These are phyloP conservation scores for Salpingus planirostris DNA, from an alignment of 2,888 invertebrate species.

Conservation along the genomic window DNA sequence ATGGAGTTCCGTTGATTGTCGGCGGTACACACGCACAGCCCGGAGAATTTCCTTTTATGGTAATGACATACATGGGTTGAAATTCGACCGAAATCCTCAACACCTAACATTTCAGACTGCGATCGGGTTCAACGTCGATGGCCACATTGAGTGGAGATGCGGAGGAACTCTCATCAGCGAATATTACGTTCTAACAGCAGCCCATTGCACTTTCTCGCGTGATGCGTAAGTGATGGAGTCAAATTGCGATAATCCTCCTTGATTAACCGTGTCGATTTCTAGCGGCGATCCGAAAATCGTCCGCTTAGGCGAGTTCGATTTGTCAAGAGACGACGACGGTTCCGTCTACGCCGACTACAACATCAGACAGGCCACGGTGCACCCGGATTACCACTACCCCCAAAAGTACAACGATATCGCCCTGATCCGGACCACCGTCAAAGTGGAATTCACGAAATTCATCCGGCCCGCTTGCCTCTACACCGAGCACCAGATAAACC, in stretches of 20 bases:
- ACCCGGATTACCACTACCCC: conserved; percentile 49
- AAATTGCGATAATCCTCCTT: not conserved
- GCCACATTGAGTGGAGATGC: conserved; percentile 39
- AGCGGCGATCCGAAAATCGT: conserved; percentile 46
- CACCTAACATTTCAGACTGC: conserved; percentile 33
- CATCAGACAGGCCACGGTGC: conserved; percentile 41
- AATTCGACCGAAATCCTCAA: not conserved
- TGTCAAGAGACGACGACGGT: conserved; percentile 43
- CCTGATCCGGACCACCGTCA: conserved; percentile 45
- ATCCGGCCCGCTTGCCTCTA: conserved; percentile 59
- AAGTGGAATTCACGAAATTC: conserved; percentile 42
- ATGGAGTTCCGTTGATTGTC: conserved; percentile 47
- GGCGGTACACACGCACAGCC: conserved; percentile 48
- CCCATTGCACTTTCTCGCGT: conserved; percentile 43
- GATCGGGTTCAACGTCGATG: conserved; percentile 34
- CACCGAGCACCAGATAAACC: conserved; percentile 34
- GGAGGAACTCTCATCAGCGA: conserved; percentile 50
- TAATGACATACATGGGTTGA: too few species aligned
- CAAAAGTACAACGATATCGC: conserved; percentile 59
- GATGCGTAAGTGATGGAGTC: conserved; percentile 21
- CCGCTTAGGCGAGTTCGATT: conserved; percentile 51
- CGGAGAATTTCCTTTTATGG: conserved; percentile 57
- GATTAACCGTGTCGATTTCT: too few species aligned
- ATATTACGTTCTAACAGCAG: conserved; percentile 49
- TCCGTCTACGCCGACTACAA: conserved; percentile 43